Base-by-base conservation (phyloP, 2,797 vertebrate species). In the Arnoldichthys spilopterus region DNA sequence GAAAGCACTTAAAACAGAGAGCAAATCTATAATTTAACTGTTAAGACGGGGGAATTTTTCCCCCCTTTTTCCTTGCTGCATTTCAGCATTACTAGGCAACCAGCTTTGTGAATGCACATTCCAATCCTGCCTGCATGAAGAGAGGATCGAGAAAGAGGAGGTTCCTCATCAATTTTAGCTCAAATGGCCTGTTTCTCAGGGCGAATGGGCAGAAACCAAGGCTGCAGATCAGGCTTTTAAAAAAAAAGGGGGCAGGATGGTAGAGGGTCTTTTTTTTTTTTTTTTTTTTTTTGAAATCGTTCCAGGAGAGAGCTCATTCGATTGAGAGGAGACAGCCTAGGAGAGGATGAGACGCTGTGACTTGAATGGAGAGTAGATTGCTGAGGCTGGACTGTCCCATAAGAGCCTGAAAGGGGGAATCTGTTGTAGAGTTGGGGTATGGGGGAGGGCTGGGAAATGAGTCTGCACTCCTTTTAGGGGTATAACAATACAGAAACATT, bases 11-110 rank as follows among this genome's bases (percentile, higher is more conserved):
- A 70, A 78, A 63, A 84, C 80, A 45, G 71, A 84, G 84, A 86
- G 83, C 53, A 24, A 69, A 86, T 86, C 84, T 69, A 85, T 90
- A 84, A 90, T 90, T 89, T 84, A 87, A 91, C 88, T 63, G 80
- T n/a, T n/a, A 86, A 87, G 76, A 83, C n/a, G 58, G 37, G 61
- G 40, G 40, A 59, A 13, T 62, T 79, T 64, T 45, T 28, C 20
- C 15, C 43, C 40, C 53, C 13, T 4, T 5, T 45, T 26, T 43
- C 70, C 74, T 74, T 64, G 24, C 66, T 68, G 81, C 82, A 72
- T 76, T 84, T 88, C 84, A 85, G 76, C 86, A 91, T 95, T 92
- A 86, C 92, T 88, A 92, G 85, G 92, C 91, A 94, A 95, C 93
- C 69, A 77, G 85, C 81, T 86, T 80, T 76, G 87, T 81, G 88